Conservation (phyloP, 2,888 invertebrate genomes). For the Netelia fuscicornis region DNA sequence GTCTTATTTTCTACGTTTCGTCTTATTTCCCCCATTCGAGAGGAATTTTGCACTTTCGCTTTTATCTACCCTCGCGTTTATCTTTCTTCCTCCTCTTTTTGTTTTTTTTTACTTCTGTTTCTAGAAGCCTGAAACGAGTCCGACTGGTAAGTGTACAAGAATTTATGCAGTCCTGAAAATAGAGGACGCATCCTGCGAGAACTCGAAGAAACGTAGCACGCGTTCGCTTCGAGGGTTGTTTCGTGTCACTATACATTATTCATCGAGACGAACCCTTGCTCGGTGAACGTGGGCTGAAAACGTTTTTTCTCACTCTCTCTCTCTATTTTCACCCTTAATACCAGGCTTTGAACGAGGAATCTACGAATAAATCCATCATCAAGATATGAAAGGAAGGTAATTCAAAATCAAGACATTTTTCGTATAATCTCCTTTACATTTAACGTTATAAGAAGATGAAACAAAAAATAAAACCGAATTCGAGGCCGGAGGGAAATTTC, state of each 20-base stretch:
- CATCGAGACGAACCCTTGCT: conserved; percentile 20
- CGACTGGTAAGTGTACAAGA: not conserved
- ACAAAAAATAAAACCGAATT: no score
- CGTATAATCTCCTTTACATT: no score
- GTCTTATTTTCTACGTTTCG: not conserved
- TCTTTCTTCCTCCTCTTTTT: not conserved
- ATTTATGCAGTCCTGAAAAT: conserved; percentile 17
- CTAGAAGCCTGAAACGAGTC: not conserved
- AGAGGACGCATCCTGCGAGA: not conserved
- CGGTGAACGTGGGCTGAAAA: not conserved
- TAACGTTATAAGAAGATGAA: no score
- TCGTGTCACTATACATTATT: conserved; percentile 39
- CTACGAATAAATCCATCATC: no score
- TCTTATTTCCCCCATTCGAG: not conserved
- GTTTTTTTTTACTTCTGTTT: not conserved
- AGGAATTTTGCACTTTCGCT: conserved; percentile 12
- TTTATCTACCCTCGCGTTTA: not conserved
- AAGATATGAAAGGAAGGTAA: no score
- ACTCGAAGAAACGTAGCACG: conserved; percentile 10
- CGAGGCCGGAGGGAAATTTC: no score
- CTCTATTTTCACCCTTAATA: not conserved
- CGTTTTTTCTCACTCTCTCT: not conserved
- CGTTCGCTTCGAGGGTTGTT: conserved; percentile 9
- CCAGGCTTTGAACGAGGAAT: no score
- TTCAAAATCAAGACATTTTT: no score